These are phyloP conservation scores for Calycopis cecrops DNA, from an alignment of 1,140 invertebrate species.

Conservation along the genomic window DNA sequence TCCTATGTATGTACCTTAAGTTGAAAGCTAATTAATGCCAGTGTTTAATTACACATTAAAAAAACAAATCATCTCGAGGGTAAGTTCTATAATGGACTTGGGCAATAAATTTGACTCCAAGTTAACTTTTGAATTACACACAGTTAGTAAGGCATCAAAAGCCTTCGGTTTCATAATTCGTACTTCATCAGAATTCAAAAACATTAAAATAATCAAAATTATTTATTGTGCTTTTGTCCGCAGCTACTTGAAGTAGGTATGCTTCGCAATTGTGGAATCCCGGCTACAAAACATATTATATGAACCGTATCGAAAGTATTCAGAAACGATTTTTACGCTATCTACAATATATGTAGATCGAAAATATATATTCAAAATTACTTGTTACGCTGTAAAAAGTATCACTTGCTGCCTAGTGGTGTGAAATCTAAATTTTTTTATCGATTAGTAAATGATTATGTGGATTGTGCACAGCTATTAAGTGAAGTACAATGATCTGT, in stretches of 20 bases:
- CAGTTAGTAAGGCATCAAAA: neutral
- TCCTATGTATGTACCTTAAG: conserved; percentile 11
- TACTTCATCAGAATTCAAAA: too few relatives aligned
- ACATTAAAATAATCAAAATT: too few relatives aligned
- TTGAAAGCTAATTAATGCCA: neutral
- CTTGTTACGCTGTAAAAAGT: neutral
- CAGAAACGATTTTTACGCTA: conserved; percentile 9
- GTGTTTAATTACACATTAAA: conserved; percentile 8
- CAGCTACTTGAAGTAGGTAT: too few relatives aligned
- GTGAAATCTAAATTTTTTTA: too few relatives aligned
- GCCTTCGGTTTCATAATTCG: too few relatives aligned
- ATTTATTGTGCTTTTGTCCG: too few relatives aligned
- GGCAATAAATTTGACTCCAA: conserved; percentile 11
- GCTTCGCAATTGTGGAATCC: conserved; percentile 10
- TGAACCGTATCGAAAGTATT: neutral
- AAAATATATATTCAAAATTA: neutral
- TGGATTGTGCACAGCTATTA: too few relatives aligned
- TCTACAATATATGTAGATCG: neutral
- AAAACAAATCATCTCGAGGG: neutral
- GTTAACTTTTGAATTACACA: neutral
- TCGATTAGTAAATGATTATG: too few relatives aligned
- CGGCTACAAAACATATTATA: neutral
- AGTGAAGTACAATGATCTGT: too few relatives aligned
- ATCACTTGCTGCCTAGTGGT: neutral
- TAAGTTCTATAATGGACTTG: conserved; percentile 2